Base-by-base conservation (phyloP, 2,113 vertebrate genomes). In the Synchiropus splendidus region DNA sequence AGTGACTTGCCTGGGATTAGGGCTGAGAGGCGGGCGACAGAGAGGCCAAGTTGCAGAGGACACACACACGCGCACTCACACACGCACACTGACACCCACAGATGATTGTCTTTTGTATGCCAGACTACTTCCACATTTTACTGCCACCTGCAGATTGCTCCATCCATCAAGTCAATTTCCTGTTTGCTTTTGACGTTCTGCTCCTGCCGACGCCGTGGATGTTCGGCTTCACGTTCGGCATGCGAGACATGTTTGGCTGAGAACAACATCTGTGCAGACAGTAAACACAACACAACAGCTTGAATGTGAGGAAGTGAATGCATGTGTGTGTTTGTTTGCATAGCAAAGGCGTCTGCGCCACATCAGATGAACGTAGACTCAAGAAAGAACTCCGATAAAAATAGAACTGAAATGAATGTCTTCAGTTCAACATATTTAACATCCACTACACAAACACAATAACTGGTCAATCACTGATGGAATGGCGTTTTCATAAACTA, bases 121-220 rank as follows among this genome's bases (percentile, higher is more conserved):
- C 48, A 39, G 53, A 39, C 64, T 67, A 73, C 52, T 65, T 52
- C 52, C 10, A 32, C 54, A 27, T 50, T 42, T 40, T 60, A 12
- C 21, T 21, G 42, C 45, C 43, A 68, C 65, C 72, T 74, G 65
- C 70, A 74, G 61, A 70, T 67, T 74, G 51, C 17, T 14, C 70
- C 16, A 74, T 79, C 68, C 74, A 70, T 82, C 77, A 73, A 49
- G 59, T 48, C 49, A 51, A 48, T 64, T 70, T 58, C 40, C 48
- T 51, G 40, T 50, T 42, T 36, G 27, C 32, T 49, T 50, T 46
- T 51, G 58, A 57, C 66, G 54, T 42, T 54, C 12, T 13, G 12
- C 12, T 36, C 14, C 10, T 4, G 34, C 34, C 12, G 34, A 14
- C 12, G n/a, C n/a, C n/a, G 34, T 36, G 34, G 34, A 12, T 14